phyloP scores from a whole-genome alignment of 2,888 invertebrate genomes.

The Gonocerus acuteangulatus region DNA sequence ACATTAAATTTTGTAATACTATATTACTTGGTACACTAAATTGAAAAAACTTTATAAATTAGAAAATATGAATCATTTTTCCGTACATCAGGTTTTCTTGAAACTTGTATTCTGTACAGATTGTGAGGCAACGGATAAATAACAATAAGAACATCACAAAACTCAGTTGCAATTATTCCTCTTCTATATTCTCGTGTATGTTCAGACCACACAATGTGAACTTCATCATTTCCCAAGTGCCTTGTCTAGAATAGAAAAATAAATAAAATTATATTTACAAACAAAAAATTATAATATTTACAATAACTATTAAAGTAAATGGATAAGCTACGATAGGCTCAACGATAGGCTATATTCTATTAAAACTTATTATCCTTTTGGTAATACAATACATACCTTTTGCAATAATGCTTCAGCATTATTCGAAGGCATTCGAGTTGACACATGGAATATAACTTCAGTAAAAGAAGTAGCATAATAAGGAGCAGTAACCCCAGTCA shows the following conservation, averaged over 20 bases:
- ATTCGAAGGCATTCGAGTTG: conserved; percentile 91
- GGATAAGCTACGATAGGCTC: too few species aligned
- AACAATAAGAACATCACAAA: conserved; percentile 95
- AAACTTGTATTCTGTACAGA: conserved; percentile 79
- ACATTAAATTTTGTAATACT: too few species aligned
- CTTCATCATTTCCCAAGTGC: conserved; percentile 95
- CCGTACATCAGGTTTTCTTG: conserved; percentile 70
- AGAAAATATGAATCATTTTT: neutral
- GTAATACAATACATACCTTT: too few species aligned
- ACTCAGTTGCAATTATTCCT: conserved; percentile 96
- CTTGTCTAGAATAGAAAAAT: conserved; percentile 57
- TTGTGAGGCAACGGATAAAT: conserved; percentile 88
- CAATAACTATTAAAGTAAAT: too few species aligned
- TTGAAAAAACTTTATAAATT: neutral
- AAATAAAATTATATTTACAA: neutral
- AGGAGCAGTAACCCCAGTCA: conserved; percentile 87
- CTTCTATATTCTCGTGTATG: conserved; percentile 90
- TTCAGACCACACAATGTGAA: conserved; percentile 99
- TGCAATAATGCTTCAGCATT: conserved; percentile 78
- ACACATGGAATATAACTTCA: conserved; percentile 95
- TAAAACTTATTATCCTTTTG: too few species aligned
- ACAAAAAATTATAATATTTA: neutral
- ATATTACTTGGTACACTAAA: too few species aligned
- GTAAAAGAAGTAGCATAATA: conserved; percentile 89
- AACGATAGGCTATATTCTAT: too few species aligned